phyloP scores from a whole-genome alignment of 2,888 invertebrate genomes.

The Cephus pygmeus region DNA sequence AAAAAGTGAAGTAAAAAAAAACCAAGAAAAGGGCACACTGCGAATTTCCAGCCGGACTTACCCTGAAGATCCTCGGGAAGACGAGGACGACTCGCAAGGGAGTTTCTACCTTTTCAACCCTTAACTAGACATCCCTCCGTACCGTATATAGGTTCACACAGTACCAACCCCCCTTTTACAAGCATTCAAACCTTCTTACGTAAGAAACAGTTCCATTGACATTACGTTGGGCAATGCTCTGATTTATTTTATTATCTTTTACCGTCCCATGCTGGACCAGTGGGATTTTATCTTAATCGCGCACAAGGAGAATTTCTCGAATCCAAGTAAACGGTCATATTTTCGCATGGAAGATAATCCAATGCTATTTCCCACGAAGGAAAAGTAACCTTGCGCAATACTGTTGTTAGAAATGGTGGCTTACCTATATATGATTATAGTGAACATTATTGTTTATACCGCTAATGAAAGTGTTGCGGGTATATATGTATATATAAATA shows the following conservation, averaged over 20 bases:
- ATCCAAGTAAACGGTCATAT: neutral
- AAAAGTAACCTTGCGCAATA: neutral
- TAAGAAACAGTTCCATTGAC: neutral
- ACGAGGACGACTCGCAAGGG: constrained; percentile 48
- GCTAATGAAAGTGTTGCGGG: neutral
- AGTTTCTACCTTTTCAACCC: constrained; percentile 44
- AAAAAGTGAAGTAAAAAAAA: constrained; percentile 23
- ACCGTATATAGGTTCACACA: neutral
- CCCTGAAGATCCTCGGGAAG: constrained; percentile 17
- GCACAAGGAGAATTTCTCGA: neutral
- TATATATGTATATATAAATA: neutral
- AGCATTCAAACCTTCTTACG: neutral
- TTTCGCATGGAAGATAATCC: neutral
- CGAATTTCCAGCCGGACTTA: constrained; percentile 44
- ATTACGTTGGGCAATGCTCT: neutral
- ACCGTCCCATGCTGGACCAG: neutral
- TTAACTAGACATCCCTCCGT: constrained; percentile 26
- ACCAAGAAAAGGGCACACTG: constrained; percentile 38
- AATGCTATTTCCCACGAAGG: neutral
- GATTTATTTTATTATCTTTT: neutral
- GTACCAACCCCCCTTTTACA: neutral
- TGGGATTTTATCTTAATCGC: neutral
- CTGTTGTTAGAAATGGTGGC: neutral
- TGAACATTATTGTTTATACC: neutral
- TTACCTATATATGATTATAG: neutral